Evolutionary conservation across 2,888 invertebrate species (phyloP).

Genomic region (Oligia fasciuncula): DNA sequence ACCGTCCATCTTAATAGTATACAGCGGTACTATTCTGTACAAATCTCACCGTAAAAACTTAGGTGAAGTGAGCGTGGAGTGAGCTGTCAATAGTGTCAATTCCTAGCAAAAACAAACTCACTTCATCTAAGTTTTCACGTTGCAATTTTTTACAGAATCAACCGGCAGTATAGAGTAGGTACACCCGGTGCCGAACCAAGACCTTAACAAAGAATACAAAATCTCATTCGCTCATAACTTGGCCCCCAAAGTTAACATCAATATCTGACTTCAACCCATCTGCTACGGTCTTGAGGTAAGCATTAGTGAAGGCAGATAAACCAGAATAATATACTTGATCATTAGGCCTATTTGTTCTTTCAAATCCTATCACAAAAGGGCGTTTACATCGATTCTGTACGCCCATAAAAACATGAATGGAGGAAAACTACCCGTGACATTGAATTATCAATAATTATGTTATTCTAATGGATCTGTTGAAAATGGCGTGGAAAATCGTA

Average conservation of each 20-base stretch:
- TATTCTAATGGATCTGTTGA: slow-evolving; percentile 52
- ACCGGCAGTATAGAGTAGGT: too few relatives aligned
- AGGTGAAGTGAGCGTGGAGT: too few relatives aligned
- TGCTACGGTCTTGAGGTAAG: slow-evolving; percentile 72
- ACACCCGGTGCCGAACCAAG: too few relatives aligned
- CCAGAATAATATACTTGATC: slow-evolving; percentile 63
- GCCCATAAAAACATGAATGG: slow-evolving; percentile 59
- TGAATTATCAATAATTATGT: slow-evolving; percentile 63
- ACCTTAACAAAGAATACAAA: not conserved
- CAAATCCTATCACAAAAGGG: slow-evolving; percentile 61
- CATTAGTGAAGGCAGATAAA: slow-evolving; percentile 70
- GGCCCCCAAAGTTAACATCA: slow-evolving; percentile 48
- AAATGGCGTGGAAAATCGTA: slow-evolving; percentile 64
- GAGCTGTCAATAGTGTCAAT: too few relatives aligned
- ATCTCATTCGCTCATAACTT: slow-evolving; percentile 34
- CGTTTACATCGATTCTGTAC: slow-evolving; percentile 62
- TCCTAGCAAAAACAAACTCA: too few relatives aligned
- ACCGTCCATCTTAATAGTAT: too few relatives aligned
- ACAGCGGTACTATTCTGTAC: too few relatives aligned
- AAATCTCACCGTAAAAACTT: too few relatives aligned
- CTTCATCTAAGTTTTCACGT: too few relatives aligned
- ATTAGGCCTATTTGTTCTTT: slow-evolving; percentile 65
- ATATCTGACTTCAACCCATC: slow-evolving; percentile 74
- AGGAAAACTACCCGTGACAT: slow-evolving; percentile 61
- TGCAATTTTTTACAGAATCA: too few relatives aligned